Evolutionary conservation across 1,140 invertebrate species (phyloP).

Genomic region (Temnothorax curvispinosus): DNA sequence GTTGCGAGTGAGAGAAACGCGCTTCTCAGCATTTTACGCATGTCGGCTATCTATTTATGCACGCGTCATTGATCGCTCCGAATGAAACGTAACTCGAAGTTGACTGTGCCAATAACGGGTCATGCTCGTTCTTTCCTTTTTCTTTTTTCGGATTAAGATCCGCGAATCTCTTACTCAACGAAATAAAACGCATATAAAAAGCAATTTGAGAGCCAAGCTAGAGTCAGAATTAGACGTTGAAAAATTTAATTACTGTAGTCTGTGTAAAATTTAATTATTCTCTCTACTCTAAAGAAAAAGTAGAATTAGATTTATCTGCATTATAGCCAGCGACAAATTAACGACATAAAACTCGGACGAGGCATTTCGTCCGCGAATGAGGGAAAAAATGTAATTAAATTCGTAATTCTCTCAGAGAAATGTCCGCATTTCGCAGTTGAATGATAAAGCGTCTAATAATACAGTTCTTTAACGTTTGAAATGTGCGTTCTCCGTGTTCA

Average conservation of each 20-base stretch:
- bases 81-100: slow-evolving; percentile 27
- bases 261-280: slow-evolving; percentile 4
- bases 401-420: slow-evolving; percentile 9
- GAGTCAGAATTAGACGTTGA: background rate
- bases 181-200: background rate
- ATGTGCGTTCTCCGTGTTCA: background rate
- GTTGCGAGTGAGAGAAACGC: background rate
- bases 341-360: background rate
- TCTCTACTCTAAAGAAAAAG: background rate
- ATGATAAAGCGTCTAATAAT: background rate
- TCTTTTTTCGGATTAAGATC: background rate
- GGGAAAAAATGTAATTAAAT: slow-evolving; percentile 1
- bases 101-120: slow-evolving; percentile 17
- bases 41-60: slow-evolving; percentile 24
- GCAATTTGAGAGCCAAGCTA: background rate
- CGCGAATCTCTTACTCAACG: background rate
- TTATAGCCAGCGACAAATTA: background rate
- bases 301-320: background rate
- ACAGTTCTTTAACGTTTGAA: background rate
- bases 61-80: slow-evolving; percentile 32
- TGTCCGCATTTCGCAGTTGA: background rate
- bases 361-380: background rate
- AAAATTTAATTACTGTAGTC: background rate
- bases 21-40: slow-evolving; percentile 8
- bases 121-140: background rate